Evolutionary conservation across 2,113 vertebrate genomes (phyloP).

Genomic region (Martes martes): DNA sequence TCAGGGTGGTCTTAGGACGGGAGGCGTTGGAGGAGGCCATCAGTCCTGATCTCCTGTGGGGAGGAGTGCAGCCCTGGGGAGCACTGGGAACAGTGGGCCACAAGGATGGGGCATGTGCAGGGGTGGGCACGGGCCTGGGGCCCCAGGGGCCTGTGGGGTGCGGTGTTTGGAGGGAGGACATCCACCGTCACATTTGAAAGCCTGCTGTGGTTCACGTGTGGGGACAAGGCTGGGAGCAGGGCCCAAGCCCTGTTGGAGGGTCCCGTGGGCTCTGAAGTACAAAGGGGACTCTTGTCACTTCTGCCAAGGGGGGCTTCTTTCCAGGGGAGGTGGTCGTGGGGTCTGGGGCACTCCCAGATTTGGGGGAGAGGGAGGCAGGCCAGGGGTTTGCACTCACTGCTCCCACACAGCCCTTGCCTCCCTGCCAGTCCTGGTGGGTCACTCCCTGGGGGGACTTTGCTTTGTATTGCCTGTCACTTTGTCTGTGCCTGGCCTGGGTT

Average conservation of each 20-base stretch:
- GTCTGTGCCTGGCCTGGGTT: not conserved
- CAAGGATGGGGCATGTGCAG: not conserved
- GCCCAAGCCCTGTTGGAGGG: too few relatives aligned
- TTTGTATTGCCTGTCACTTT: not conserved
- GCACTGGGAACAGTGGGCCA: not conserved
- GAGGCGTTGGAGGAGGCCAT: too few relatives aligned
- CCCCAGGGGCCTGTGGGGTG: not conserved
- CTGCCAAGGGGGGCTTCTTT: not conserved
- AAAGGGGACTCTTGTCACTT: not conserved
- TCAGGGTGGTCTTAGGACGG: not conserved
- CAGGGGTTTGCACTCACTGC: too few relatives aligned
- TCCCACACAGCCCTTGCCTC: not conserved
- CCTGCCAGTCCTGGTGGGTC: not conserved
- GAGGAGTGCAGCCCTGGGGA: not conserved
- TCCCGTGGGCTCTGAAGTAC: not conserved
- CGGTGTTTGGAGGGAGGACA: not conserved
- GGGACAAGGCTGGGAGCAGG: not conserved
- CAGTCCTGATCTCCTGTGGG: not conserved
- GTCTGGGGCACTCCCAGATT: not conserved
- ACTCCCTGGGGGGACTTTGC: too few relatives aligned
- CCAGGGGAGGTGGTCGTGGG: not conserved
- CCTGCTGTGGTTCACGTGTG: too few relatives aligned
- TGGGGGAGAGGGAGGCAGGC: too few relatives aligned
- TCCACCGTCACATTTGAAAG: not conserved
- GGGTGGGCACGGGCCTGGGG: not conserved